Conservation (phyloP, 2,113 vertebrate genomes). For the Thamnaconus septentrionalis region DNA sequence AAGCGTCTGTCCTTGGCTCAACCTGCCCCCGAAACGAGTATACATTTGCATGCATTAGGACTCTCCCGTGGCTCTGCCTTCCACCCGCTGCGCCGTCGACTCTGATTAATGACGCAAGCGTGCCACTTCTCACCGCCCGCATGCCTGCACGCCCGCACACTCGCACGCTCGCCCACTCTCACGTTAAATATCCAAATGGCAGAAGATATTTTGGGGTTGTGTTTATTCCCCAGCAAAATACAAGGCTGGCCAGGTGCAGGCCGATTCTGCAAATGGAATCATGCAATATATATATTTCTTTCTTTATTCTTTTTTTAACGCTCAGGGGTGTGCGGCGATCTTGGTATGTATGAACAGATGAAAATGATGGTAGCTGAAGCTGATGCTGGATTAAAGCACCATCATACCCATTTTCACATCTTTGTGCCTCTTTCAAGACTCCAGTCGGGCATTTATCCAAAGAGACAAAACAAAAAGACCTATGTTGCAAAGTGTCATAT, state of each 20-base stretch:
- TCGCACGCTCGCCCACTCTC: conserved; percentile 44
- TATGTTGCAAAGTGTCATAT: too few relatives aligned
- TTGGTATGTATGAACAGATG: too few relatives aligned
- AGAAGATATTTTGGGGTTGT: conserved; percentile 17
- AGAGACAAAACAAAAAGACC: too few relatives aligned
- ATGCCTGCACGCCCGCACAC: conserved; percentile 20
- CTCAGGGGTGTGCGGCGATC: too few relatives aligned
- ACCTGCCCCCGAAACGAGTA: conserved; percentile 72
- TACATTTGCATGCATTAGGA: conserved; percentile 79
- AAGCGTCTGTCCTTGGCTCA: conserved; percentile 71
- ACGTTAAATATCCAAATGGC: conserved; percentile 57
- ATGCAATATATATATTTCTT: background rate
- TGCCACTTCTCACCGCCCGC: conserved; percentile 67
- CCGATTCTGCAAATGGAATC: conserved; percentile 5
- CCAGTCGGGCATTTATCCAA: too few relatives aligned
- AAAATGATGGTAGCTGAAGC: too few relatives aligned
- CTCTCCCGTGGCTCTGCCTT: conserved; percentile 72
- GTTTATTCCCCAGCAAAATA: conserved; percentile 9
- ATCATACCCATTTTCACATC: too few relatives aligned
- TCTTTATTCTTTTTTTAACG: too few relatives aligned
- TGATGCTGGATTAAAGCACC: too few relatives aligned
- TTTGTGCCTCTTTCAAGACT: too few relatives aligned
- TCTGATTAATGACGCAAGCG: conserved; percentile 76
- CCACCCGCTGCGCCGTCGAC: conserved; percentile 72
- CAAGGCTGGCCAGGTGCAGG: background rate